Conservation (phyloP, 2,113 vertebrate genomes). For the Chaetura pelagica region DNA sequence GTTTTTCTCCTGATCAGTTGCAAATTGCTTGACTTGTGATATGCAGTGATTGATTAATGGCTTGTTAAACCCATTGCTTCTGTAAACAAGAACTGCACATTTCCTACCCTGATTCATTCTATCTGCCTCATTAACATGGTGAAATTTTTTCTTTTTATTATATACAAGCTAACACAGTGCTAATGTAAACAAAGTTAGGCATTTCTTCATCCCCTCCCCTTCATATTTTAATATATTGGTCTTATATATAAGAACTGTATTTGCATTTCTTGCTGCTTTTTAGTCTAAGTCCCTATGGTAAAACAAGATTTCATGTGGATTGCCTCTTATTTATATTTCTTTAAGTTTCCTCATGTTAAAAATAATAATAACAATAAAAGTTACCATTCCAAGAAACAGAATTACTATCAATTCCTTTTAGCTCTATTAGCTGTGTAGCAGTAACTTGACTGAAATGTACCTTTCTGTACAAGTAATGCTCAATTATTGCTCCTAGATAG, state of each 20-base stretch:
- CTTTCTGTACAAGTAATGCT: neutral
- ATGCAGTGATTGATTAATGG: slow-evolving; percentile 10
- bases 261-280: neutral
- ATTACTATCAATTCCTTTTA: neutral
- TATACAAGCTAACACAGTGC: neutral
- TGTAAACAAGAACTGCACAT: slow-evolving; percentile 11
- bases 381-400: neutral
- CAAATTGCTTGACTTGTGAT: slow-evolving; percentile 27
- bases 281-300: neutral
- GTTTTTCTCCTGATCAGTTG: neutral
- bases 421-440: neutral
- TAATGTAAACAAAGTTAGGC: neutral
- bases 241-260: rapidly evolving
- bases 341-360: neutral
- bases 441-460: neutral
- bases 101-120: neutral
- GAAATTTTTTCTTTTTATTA: neutral
- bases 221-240: neutral
- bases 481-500: neutral
- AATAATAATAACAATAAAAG: neutral
- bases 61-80: slow-evolving; percentile 28
- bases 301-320: neutral
- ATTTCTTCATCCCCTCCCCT: neutral
- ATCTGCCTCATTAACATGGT: neutral
- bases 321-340: neutral